Base-by-base conservation (phyloP, 2,888 invertebrate genomes). In the Molorchus minor region DNA sequence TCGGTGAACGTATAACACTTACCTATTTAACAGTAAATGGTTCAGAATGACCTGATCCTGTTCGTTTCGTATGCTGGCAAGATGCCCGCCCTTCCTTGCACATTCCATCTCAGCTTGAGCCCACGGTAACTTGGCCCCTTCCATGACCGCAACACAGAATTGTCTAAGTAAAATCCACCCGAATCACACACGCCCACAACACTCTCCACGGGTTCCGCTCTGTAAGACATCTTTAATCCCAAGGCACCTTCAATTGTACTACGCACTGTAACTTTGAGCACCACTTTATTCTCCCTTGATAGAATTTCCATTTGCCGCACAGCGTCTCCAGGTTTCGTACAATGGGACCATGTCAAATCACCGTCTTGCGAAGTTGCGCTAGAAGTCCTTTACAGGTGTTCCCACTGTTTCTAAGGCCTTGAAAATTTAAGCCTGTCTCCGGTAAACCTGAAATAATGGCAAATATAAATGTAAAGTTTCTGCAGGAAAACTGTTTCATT, bases 91-190 rank as follows among this genome's bases (percentile, higher is more conserved):
- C 13, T 84, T 75, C 56, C 83, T 80, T 2, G 79, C 82, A 71
- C 91, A 91, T 72, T 88, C 86, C 16, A 84, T 82, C 72, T 91
- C 90, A 0, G 89, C 89, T 59, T 87, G 86, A 10, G 83, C 79
- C 91, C 91, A 91, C 0, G 87, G 78, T 65, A 85, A 77, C 67
- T 82, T 83, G 2, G 81, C 78, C 36, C 84, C 83, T 67, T 88
- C 85, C 58, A 87, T 80, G 3, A 86, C 85, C 53, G 86, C 79
- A 70, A 90, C 83, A 74, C 90, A 91, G 76, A 88, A 88, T 68
- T 87, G 87, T 44, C 86, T 84, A 59, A 88, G 81, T 2, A 86
- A 80, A 58, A 90, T 85, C 89, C 90, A 91, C 0, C 89, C 89
- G 68, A 88, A 90, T 87, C 87, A 77, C 90, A 91, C 65, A 84